These are phyloP conservation scores for Apamea epomidion DNA, from an alignment of 2,888 invertebrate genomes.

Conservation along the genomic window DNA sequence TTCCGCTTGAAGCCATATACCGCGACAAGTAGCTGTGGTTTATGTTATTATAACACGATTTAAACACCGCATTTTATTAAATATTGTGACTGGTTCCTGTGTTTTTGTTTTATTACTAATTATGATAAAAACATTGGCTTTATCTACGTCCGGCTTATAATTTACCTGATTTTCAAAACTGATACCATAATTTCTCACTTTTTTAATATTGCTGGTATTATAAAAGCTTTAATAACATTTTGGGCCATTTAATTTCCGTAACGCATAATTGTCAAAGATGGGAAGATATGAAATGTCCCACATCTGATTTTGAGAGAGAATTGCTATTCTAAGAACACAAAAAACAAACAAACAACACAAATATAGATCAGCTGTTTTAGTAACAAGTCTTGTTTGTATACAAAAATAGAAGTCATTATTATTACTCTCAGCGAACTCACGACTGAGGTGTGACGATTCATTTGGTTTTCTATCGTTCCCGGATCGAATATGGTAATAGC, in stretches of 20 bases:
- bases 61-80: conserved; percentile 7
- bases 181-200: background rate
- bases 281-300: background rate
- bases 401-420: background rate
- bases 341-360: background rate
- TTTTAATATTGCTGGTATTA: background rate
- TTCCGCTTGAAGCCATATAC: conserved; percentile 56
- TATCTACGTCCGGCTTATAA: background rate
- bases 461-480: conserved; percentile 54
- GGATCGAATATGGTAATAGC: conserved; percentile 30
- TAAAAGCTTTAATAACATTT: background rate
- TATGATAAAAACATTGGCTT: background rate
- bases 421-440: conserved; percentile 30
- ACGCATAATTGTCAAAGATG: background rate
- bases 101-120: conserved; percentile 8
- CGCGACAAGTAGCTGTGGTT: conserved; percentile 33
- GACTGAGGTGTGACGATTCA: conserved; percentile 43
- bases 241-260: background rate
- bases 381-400: background rate
- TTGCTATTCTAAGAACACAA: background rate
- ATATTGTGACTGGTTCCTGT: background rate
- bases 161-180: conserved; percentile 8
- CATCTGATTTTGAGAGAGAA: background rate
- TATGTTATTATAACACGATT: conserved; percentile 41
- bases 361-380: background rate